Evolutionary conservation across 2,113 vertebrate genomes (phyloP), one percentile per base, ranked within the genome.

Genomic region (Lampris incognitus): DNA sequence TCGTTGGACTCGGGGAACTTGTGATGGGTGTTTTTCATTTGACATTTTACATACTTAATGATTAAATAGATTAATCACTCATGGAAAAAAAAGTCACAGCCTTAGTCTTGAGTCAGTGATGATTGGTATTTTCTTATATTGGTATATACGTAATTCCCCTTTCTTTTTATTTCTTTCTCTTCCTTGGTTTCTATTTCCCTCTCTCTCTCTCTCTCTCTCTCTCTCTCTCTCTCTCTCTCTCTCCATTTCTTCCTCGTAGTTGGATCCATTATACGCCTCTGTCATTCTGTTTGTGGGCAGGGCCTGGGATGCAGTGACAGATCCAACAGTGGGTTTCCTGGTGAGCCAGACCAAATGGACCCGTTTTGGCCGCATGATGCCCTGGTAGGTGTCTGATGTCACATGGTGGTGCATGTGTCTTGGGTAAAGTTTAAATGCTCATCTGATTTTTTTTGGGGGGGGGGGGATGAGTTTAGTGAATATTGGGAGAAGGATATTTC

Each of bases 241-340:
- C 51, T 38, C 41, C 9, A 4, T 39, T 49, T 63, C 9, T 42
- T n/a, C 58, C 6, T 68, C 44, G 13, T 59, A 98, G 97, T 87
- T 98, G 89, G 93, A 95, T 39, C 94, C 97, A 2, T 96, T 94
- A 80, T 92, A 93, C 38, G 97, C 97, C 56, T 99, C 97, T 55
- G 95, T 98, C 88, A 98, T 99, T 79, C 93, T 99, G 1, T 99
- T 99, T 8, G 91, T 93, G 83, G 97, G 97, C 13, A 91, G 97
- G 55, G 96, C 94, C 2, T 99, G 97, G 97, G 97, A 99, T 3
- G 97, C 96, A 0, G 1, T 99, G 88, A 99, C 97, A 0, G 97
- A 99, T 76, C 97, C 97, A 1, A 87, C 96, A 48, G 96, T 99
- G 82, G 97, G 97, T 2, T 98, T 97, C 87, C 95, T 96, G 84